A percentile compares a stretch with the other conserved stretches of the same genome.
Conservation (phyloP, 1,140 invertebrate genomes). For the Chymomyza costata region DNA sequence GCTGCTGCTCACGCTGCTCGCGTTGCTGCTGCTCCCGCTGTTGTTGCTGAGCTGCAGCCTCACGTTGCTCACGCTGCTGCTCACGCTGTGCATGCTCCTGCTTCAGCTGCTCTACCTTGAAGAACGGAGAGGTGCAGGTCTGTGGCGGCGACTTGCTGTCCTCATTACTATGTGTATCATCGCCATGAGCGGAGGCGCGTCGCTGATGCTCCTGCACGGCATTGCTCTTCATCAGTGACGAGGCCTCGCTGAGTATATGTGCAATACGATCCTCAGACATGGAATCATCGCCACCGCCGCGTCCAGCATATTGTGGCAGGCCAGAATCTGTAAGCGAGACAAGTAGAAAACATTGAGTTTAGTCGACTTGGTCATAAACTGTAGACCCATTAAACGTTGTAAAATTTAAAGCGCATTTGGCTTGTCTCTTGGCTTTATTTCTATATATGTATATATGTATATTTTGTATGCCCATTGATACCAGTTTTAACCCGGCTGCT, state of each 20-base stretch:
- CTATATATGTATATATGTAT: too few relatives aligned
- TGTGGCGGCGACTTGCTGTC: conserved; percentile 88
- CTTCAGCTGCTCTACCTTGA: conserved; percentile 77
- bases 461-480: conserved; percentile 36
- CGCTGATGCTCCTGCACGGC: conserved; percentile 52
- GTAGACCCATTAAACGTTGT: conserved; percentile 55
- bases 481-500: background rate
- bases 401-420: conserved; percentile 49
- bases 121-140: conserved; percentile 85
- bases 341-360: too few relatives aligned
- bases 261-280: conserved; percentile 94
- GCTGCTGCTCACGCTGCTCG: conserved; percentile 76
- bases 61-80: conserved; percentile 83
- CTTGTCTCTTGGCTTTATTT: conserved; percentile 29
- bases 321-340: conserved; percentile 76
- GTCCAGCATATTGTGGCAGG: conserved; percentile 80
- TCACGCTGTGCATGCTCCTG: conserved; percentile 41
- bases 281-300: conserved; percentile 80
- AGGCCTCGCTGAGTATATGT: conserved; percentile 94
- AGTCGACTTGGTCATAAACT: conserved; percentile 55
- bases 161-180: conserved; percentile 83
- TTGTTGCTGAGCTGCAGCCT: conserved; percentile 84
- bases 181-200: conserved; percentile 49
- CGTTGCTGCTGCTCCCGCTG: conserved; percentile 45
- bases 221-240: conserved; percentile 81